phyloP scores from a whole-genome alignment of 2,888 invertebrate species.

The Trachelus iudaicus region DNA sequence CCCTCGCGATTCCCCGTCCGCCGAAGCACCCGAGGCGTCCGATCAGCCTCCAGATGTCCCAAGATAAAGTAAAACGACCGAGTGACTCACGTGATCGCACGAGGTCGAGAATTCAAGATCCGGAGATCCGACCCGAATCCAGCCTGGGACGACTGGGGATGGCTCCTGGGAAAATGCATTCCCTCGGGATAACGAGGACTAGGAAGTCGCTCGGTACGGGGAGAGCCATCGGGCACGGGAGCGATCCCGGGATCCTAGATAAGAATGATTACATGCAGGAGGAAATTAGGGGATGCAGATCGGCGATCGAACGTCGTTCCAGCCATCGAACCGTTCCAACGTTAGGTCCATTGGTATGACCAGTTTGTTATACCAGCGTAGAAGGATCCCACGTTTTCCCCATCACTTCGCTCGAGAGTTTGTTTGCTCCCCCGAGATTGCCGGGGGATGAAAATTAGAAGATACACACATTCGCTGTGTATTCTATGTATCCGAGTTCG shows the following conservation, averaged over 20 bases:
- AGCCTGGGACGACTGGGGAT: background rate
- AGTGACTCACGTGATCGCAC: background rate
- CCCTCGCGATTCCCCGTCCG: background rate
- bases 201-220: background rate
- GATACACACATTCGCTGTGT: background rate
- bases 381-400: background rate
- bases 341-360: background rate
- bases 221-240: background rate
- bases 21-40: background rate
- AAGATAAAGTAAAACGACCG: background rate
- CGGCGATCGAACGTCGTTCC: background rate
- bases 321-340: background rate
- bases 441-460: background rate
- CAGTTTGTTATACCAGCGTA: background rate
- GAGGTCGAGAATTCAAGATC: background rate
- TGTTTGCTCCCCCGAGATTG: background rate
- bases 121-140: background rate
- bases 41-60: background rate
- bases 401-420: background rate
- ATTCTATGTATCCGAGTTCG: background rate
- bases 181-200: background rate
- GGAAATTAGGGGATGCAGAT: background rate
- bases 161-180: background rate
- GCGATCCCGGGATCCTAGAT: background rate
- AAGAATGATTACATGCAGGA: background rate